phyloP scores from a whole-genome alignment of 1,140 invertebrate genomes.

The Zaprionus vittiger region DNA sequence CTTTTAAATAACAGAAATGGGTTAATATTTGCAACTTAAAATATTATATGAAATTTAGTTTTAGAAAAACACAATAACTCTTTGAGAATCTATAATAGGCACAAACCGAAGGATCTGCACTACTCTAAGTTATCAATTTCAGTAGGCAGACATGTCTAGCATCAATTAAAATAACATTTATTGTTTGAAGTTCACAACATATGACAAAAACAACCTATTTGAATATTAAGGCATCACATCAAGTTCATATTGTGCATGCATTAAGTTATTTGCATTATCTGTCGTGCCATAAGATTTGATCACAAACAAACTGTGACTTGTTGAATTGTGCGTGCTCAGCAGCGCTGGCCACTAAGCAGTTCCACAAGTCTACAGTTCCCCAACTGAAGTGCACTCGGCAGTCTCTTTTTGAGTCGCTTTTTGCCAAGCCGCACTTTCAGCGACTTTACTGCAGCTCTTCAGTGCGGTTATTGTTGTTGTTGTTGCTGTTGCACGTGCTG shows the following conservation, averaged over 20 bases:
- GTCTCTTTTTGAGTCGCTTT: not conserved
- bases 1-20: too few species aligned
- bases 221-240: too few species aligned
- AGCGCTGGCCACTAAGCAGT: not conserved
- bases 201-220: too few species aligned
- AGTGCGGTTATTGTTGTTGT: not conserved
- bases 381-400: not conserved
- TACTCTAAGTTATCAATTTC: too few species aligned
- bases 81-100: too few species aligned
- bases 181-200: too few species aligned
- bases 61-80: too few species aligned
- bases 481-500: constrained; percentile 9
- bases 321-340: not conserved
- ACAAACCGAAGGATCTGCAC: too few species aligned
- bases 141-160: too few species aligned
- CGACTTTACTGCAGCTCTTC: constrained; percentile 23
- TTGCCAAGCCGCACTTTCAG: not conserved
- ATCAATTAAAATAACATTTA: too few species aligned
- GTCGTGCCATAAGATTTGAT: not conserved
- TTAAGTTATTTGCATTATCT: not conserved
- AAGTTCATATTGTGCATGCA: not conserved
- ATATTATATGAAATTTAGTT: too few species aligned
- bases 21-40: too few species aligned
- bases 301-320: not conserved
- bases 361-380: not conserved